Conservation (phyloP, 2,113 vertebrate species). For the Lepisosteus oculatus region DNA sequence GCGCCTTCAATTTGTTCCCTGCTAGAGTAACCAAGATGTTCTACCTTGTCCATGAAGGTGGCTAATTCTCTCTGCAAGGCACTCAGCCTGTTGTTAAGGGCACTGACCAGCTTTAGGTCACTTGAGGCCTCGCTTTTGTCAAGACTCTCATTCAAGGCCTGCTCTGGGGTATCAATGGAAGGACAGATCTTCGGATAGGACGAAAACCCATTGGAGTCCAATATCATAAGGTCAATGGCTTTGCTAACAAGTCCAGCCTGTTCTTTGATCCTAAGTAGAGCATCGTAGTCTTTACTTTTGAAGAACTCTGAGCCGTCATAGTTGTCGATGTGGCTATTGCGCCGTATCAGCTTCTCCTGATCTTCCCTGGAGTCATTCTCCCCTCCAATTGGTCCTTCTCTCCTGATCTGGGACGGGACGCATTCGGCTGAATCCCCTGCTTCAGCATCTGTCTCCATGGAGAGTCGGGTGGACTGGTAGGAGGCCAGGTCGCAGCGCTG, state of each 20-base stretch:
- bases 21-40: constrained; percentile 57
- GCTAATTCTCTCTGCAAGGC: constrained; percentile 84
- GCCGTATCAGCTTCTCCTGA: constrained; percentile 45
- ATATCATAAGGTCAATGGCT: constrained; percentile 85
- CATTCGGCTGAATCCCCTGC: constrained; percentile 88
- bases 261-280: constrained; percentile 78
- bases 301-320: constrained; percentile 50
- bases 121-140: constrained; percentile 70
- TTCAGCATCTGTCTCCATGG: constrained; percentile 86
- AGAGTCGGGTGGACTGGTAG: constrained; percentile 73
- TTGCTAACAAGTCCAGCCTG: constrained; percentile 84
- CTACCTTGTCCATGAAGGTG: constrained; percentile 78
- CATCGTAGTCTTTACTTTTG: constrained; percentile 76
- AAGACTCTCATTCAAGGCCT: constrained; percentile 59
- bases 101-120: constrained; percentile 78
- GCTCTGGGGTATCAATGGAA: constrained; percentile 70
- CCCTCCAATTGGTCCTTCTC: constrained; percentile 58
- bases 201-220: constrained; percentile 79
- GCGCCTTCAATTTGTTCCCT: constrained; percentile 67
- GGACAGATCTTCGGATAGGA: constrained; percentile 74
- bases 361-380: constrained; percentile 60
- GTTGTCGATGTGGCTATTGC: constrained; percentile 30
- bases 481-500: constrained; percentile 93
- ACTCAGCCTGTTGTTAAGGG: constrained; percentile 80
- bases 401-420: constrained; percentile 66